phyloP scores from a whole-genome alignment of 2,888 invertebrate genomes.

The Apocheima hispidaria region DNA sequence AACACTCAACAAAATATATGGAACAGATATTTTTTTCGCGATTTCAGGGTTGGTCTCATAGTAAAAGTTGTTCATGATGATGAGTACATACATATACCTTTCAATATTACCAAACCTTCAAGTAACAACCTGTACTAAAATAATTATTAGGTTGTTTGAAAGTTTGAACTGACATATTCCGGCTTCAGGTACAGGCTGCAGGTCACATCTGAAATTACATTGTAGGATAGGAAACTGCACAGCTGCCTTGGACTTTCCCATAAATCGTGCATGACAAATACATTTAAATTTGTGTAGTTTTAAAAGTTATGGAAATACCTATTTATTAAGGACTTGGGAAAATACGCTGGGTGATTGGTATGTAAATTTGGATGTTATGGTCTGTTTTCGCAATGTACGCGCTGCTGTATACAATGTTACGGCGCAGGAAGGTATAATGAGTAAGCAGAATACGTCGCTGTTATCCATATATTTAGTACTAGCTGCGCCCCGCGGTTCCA shows the following conservation, averaged over 20 bases:
- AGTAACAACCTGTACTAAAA: too few species aligned
- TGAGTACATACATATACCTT: too few species aligned
- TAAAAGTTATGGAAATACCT: slow-evolving; percentile 29
- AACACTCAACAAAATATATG: too few species aligned
- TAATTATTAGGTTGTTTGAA: too few species aligned
- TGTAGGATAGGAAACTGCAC: neutral
- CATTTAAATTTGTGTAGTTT: slow-evolving; percentile 12
- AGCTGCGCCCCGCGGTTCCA: too few species aligned
- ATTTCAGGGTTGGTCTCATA: too few species aligned
- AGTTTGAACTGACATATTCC: neutral
- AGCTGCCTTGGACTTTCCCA: slow-evolving; percentile 9
- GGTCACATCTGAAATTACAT: too few species aligned
- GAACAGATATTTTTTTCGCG: too few species aligned
- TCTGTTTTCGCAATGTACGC: slow-evolving; percentile 6
- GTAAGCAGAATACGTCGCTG: neutral
- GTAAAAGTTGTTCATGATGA: too few species aligned
- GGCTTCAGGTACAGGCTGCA: slow-evolving; percentile 1
- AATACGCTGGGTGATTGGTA: slow-evolving; percentile 16
- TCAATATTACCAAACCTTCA: too few species aligned
- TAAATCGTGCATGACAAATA: slow-evolving; percentile 8
- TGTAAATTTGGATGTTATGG: slow-evolving; percentile 1
- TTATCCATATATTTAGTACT: too few species aligned
- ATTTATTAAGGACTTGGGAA: slow-evolving; percentile 21
- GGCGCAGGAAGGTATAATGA: too few species aligned
- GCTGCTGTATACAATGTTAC: neutral